phyloP scores from a whole-genome alignment of 2,888 invertebrate species.

The Emesis russula region DNA sequence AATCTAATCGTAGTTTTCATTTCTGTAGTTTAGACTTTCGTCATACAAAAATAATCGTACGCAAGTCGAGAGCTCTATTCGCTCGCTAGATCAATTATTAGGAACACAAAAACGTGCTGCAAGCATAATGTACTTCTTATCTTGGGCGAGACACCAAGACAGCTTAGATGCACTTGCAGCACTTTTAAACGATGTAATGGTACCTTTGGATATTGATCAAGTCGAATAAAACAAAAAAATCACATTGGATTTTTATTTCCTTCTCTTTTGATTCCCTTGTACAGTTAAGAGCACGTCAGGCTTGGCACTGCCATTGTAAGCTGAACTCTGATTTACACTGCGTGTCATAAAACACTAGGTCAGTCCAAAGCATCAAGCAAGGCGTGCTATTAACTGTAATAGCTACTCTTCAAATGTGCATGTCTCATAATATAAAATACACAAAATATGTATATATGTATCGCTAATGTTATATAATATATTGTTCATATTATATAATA shows the following conservation, averaged over 20 bases:
- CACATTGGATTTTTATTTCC: not conserved
- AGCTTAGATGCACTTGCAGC: not conserved
- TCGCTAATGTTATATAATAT: no score
- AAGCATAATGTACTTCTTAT: not conserved
- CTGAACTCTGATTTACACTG: not conserved
- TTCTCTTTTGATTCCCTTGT: not conserved
- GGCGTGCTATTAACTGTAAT: no score
- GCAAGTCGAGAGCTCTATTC: not conserved
- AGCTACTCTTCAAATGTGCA: no score
- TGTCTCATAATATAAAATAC: no score
- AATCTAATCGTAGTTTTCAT: constrained; percentile 4
- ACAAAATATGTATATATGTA: no score
- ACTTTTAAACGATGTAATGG: not conserved
- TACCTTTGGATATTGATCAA: constrained; percentile 1
- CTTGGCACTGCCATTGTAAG: constrained; percentile 1
- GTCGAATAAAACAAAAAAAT: constrained; percentile 1
- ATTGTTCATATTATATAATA: no score
- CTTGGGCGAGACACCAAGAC: constrained; percentile 1
- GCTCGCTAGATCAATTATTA: constrained; percentile 7
- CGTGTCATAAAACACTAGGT: not conserved
- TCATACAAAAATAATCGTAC: constrained; percentile 10
- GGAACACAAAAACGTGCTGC: not conserved
- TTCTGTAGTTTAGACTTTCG: not conserved
- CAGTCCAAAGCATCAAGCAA: not conserved
- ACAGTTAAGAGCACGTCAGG: not conserved